Conservation (phyloP, 1,140 invertebrate genomes). For the Leptoteleia sp. region DNA sequence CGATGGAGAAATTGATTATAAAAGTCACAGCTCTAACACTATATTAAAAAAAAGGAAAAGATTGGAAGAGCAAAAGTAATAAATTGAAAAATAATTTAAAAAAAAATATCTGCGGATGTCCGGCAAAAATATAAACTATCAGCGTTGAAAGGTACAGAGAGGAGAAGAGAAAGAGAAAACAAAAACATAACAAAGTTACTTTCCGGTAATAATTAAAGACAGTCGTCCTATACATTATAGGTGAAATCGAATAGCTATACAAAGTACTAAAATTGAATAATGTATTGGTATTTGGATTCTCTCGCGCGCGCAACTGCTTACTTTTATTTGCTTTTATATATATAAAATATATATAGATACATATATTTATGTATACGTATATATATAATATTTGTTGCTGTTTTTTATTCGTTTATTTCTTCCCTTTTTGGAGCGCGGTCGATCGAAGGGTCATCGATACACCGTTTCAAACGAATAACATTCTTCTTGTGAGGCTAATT, state of each 20-base stretch:
- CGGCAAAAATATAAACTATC: background rate
- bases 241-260: slow-evolving; percentile 71
- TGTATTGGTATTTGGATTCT: slow-evolving; percentile 52
- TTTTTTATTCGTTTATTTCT: too few relatives aligned
- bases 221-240: slow-evolving; percentile 57
- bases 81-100: slow-evolving; percentile 13
- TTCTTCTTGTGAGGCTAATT: slow-evolving; percentile 59
- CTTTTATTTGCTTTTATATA: too few relatives aligned
- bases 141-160: slow-evolving; percentile 1
- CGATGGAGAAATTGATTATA: slow-evolving; percentile 8
- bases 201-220: slow-evolving; percentile 52
- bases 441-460: slow-evolving; percentile 56
- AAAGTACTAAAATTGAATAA: slow-evolving; percentile 74
- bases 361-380: too few relatives aligned
- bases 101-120: slow-evolving; percentile 5
- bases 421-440: slow-evolving; percentile 9
- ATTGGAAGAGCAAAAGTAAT: background rate
- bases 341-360: too few relatives aligned
- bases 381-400: too few relatives aligned
- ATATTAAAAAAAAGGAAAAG: slow-evolving; percentile 5
- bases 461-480: slow-evolving; percentile 65
- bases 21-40: slow-evolving; percentile 20
- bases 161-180: slow-evolving; percentile 11
- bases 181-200: slow-evolving; percentile 63
- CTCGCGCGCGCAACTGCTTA: slow-evolving; percentile 25